Base-by-base conservation (phyloP, 2,113 vertebrate genomes). In the Columba janthina region DNA sequence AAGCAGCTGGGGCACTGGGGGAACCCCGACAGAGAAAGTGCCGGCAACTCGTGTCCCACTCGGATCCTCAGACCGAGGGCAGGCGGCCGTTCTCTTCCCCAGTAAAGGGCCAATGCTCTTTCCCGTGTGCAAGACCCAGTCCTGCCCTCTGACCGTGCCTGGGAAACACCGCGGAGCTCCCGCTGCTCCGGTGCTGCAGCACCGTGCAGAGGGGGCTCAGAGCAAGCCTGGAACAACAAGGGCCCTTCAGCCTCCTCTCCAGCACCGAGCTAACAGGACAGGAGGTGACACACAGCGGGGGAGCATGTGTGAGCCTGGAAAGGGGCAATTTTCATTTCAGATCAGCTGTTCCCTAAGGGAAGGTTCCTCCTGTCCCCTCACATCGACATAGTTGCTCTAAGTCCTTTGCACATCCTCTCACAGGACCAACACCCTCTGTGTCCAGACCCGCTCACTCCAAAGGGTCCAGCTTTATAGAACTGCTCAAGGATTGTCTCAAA, bases 31-130 rank as follows among this genome's bases (percentile, higher is more conserved):
- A 40, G 11, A 62, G 34, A 60, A 67, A 16, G 14, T 1, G 31
- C 18, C 31, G 25, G 31, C 48, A 72, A 2, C 31, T 36, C 3
- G 1, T 1, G 12, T 32, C 34, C 50, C 11, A 0, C n/a, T 7
- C 40, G 40, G 40, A 14, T 40, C 40, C 5, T 19, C 28, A 44
- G 28, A 40, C 5, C 31, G 24, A 46, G 58, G 53, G 22, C 2
- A 1, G 40, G 11, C 6, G 10, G 6, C 13, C 18, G 19, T 34
- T 56, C 34, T 50, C 66, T 10, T n/a, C 46, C 13, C 21, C 22
- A 9, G n/a, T 32, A 44, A 50, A 38, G 22, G 56, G 48, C 20
- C 1, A 1, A 20, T 28, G 15, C 32, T 38, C 31, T 18, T 60
- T 12, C 24, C n/a, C 18, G 28, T 1, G 25, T 32, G n/a, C 22